Evolutionary conservation across 2,113 vertebrate genomes (phyloP).

Genomic region (Petrocephalus microphthalmus): DNA sequence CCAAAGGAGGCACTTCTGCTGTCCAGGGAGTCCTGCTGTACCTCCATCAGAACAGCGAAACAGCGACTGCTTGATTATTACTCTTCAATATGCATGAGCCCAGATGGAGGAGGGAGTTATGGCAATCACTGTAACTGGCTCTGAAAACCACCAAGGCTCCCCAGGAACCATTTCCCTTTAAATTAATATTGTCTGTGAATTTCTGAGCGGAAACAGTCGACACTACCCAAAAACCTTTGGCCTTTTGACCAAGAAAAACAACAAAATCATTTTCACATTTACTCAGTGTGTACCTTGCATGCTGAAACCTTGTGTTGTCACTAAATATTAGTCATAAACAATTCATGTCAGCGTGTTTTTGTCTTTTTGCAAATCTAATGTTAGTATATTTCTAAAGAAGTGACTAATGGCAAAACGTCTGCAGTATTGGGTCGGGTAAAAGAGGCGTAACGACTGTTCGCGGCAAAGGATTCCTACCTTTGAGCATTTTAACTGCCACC

Average conservation of each 20-base stretch:
- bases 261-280: conserved; percentile 9
- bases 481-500: conserved; percentile 94
- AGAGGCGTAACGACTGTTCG: not conserved
- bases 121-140: too few relatives aligned
- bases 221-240: too few relatives aligned
- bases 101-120: too few relatives aligned
- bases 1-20: conserved; percentile 38
- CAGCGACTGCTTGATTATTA: not conserved
- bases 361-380: not conserved
- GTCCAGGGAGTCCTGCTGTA: conserved; percentile 31
- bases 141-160: too few relatives aligned
- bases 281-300: conserved; percentile 14
- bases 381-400: not conserved
- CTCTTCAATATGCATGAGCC: too few relatives aligned
- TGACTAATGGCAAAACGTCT: not conserved
- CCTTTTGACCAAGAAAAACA: not conserved
- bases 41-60: conserved; percentile 21
- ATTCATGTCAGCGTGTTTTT: conserved; percentile 28
- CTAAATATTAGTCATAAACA: conserved; percentile 16
- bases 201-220: conserved; percentile 10
- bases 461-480: conserved; percentile 66
- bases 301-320: conserved; percentile 32
- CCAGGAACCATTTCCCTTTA: not conserved
- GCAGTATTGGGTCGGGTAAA: not conserved
- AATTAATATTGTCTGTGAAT: not conserved